A percentile compares a stretch with the other conserved stretches of the same genome.
Conservation (phyloP, 2,797 vertebrate genomes). For the Diplodus sargus region DNA sequence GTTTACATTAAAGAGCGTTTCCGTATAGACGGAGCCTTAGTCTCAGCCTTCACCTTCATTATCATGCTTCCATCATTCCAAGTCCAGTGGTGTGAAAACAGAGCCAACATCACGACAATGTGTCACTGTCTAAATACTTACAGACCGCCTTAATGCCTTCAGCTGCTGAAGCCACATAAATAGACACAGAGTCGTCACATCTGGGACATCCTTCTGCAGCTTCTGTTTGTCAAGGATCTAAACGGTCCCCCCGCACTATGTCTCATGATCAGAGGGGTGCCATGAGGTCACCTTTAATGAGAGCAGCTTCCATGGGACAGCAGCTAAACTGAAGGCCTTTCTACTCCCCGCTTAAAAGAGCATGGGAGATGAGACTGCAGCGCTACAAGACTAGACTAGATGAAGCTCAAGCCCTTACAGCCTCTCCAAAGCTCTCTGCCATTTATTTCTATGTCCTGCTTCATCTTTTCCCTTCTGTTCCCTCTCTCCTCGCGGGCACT, state of each 20-base stretch:
- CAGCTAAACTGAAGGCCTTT: slow-evolving; percentile 65
- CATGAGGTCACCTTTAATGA: slow-evolving; percentile 69
- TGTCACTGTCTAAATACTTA: slow-evolving; percentile 8
- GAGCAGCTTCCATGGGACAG: slow-evolving; percentile 49
- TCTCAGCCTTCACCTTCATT: neutral
- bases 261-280: slow-evolving; percentile 57
- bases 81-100: neutral
- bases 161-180: neutral
- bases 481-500: slow-evolving; percentile 5
- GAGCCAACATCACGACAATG: neutral
- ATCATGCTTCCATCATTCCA: neutral
- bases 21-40: too few species aligned
- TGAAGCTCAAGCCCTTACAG: slow-evolving; percentile 55
- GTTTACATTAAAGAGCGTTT: too few species aligned
- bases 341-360: slow-evolving; percentile 73
- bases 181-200: neutral
- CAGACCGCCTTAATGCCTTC: neutral
- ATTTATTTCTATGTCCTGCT: slow-evolving; percentile 61
- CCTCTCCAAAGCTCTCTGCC: slow-evolving; percentile 59
- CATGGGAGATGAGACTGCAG: slow-evolving; percentile 63
- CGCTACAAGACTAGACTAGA: slow-evolving; percentile 48
- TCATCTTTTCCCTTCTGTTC: slow-evolving; percentile 52
- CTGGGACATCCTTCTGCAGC: neutral
- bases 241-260: slow-evolving; percentile 25
- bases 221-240: slow-evolving; percentile 42